Evolutionary conservation across 2,888 invertebrate species (phyloP).

Genomic region (Noctua fimbriata): DNA sequence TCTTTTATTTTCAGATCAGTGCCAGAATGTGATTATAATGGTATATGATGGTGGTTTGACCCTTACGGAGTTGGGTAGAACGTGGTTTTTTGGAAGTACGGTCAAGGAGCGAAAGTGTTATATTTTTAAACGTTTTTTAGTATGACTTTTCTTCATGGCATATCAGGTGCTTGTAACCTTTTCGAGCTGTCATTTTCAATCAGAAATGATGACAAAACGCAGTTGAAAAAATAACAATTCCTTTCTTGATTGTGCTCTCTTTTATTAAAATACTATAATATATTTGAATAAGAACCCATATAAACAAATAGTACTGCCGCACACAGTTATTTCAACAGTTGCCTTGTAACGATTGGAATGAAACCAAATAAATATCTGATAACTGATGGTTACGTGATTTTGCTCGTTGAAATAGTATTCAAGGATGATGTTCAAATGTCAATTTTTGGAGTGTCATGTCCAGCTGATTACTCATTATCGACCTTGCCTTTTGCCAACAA

Average conservation of each 20-base stretch:
- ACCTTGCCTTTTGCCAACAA: too few relatives aligned
- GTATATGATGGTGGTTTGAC: conserved; percentile 41
- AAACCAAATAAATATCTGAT: too few relatives aligned
- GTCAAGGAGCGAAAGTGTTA: not conserved
- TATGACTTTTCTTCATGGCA: not conserved
- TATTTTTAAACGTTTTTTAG: too few relatives aligned
- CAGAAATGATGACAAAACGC: not conserved
- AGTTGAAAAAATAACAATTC: not conserved
- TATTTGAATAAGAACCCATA: not conserved
- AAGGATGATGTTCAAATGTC: too few relatives aligned
- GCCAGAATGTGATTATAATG: conserved; percentile 61
- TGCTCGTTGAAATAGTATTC: too few relatives aligned
- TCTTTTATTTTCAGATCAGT: conserved; percentile 63
- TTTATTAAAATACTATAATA: not conserved
- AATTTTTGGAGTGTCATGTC: too few relatives aligned
- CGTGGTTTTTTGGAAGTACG: not conserved
- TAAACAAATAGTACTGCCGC: not conserved
- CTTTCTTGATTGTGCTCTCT: not conserved
- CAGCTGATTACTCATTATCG: too few relatives aligned
- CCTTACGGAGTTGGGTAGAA: conserved; percentile 1
- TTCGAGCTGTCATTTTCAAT: not conserved
- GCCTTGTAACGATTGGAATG: too few relatives aligned
- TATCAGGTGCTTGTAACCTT: not conserved
- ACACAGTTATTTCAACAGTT: not conserved
- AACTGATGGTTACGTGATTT: too few relatives aligned